Evolutionary conservation across 2,888 invertebrate genomes (phyloP).

Genomic region (Eubasilissa splendida): DNA sequence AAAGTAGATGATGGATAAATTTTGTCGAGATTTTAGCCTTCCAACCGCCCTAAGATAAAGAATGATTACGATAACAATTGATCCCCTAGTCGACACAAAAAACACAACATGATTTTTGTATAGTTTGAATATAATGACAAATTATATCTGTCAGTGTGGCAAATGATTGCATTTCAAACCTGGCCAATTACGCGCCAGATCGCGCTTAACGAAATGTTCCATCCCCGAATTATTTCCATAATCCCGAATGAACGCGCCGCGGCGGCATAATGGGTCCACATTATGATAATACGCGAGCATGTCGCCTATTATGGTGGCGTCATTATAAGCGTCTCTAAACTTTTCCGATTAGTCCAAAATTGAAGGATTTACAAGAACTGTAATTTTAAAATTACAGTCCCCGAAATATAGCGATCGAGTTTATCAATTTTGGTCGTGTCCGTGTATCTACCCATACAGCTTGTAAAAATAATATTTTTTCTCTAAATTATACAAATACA

Average conservation of each 20-base stretch:
- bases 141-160: too few relatives aligned
- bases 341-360: constrained; percentile 51
- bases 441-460: background rate
- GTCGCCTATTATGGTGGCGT: constrained; percentile 42
- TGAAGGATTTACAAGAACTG: constrained; percentile 50
- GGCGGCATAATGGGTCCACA: constrained; percentile 36
- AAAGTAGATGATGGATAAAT: too few relatives aligned
- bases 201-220: background rate
- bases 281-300: constrained; percentile 49
- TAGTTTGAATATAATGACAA: too few relatives aligned
- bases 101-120: too few relatives aligned
- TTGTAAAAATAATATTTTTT: background rate
- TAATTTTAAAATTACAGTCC: constrained; percentile 54
- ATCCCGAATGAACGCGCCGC: background rate
- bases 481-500: background rate
- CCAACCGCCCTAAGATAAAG: too few relatives aligned
- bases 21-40: too few relatives aligned
- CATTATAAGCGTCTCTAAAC: constrained; percentile 46
- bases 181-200: too few relatives aligned
- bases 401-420: background rate
- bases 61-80: too few relatives aligned
- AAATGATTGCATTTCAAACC: too few relatives aligned
- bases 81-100: too few relatives aligned
- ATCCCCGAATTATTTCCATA: background rate
- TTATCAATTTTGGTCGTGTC: constrained; percentile 23